Evolutionary conservation across 1,140 invertebrate genomes (phyloP), one percentile per base, ranked within the genome.

Genomic region (Lanistes nyassanus): DNA sequence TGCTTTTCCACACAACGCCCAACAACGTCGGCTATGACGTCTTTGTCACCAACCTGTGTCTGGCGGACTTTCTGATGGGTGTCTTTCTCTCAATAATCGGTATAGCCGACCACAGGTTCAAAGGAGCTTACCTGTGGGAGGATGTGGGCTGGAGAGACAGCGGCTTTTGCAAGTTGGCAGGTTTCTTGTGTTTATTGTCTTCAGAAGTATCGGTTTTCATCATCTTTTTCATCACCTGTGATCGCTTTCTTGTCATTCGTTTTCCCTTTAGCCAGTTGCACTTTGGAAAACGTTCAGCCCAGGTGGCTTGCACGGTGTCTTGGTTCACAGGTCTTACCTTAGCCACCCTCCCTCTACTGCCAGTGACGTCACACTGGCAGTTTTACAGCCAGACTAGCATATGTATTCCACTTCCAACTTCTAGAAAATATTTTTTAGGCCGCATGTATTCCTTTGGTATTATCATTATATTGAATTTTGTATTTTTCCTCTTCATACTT

Each of bases 61-160:
- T 83, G 29, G 79, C 84, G 36, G 84, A 87, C 72, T 79, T 85
- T 36, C 60, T 84, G 16, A 87, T 86, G 85, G 85, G 85, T 1
- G 34, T 86, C 5, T 87, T 85, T 62, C 51, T 87, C 31, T 64
- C 81, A 4, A 81, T 86, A 16, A 83, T 87, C 36, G 84, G 79
- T 16, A 42, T 77, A 11, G 81, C 81, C 0, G 85, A 87, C 60
- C 51, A 70, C 11, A 58, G 69, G n/a, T 85, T 76, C 69, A 72
- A 79, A 37, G 81, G 81, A 9, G 51, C 51, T 16, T 87, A 85
- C 56, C 65, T 80, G 16, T 75, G 71, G 42, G 31, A 83, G 37
- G 83, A 80, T 19, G 39, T 37, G 2, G 16, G 37, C 4, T 87
- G 85, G 85, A 66, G 80, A 56, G 34, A 76, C 0, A 80, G 83